Evolutionary conservation across 2,113 vertebrate genomes (phyloP).

Genomic region (Hippocampus mohnikei): DNA sequence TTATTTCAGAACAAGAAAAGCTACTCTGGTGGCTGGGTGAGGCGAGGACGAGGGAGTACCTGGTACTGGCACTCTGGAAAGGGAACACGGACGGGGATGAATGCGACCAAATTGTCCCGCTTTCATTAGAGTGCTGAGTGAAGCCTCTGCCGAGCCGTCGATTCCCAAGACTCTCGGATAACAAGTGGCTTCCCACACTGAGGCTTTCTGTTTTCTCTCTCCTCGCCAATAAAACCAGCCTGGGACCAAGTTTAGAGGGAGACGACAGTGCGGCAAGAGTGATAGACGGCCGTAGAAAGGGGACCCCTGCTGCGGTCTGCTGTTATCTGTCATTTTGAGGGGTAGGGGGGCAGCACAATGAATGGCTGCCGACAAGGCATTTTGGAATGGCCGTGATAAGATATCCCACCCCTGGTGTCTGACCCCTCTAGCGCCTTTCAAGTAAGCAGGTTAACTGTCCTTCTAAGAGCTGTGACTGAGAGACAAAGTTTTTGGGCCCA

Average conservation of each 20-base stretch:
- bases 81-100: slow-evolving; percentile 69
- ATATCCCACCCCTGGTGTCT: slow-evolving; percentile 61
- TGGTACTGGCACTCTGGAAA: slow-evolving; percentile 51
- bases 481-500: slow-evolving; percentile 66
- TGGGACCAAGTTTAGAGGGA: slow-evolving; percentile 28
- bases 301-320: slow-evolving; percentile 68
- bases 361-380: slow-evolving; percentile 77
- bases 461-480: slow-evolving; percentile 68
- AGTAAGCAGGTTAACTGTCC: slow-evolving; percentile 61
- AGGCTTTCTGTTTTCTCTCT: slow-evolving; percentile 79
- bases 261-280: slow-evolving; percentile 47
- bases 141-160: slow-evolving; percentile 72
- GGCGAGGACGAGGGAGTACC: slow-evolving; percentile 48
- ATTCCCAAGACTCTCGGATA: slow-evolving; percentile 85
- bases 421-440: slow-evolving; percentile 51
- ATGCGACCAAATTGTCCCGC: slow-evolving; percentile 76
- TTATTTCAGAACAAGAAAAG: not conserved
- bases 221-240: slow-evolving; percentile 73
- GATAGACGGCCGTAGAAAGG: slow-evolving; percentile 68
- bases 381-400: slow-evolving; percentile 75
- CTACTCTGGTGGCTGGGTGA: slow-evolving; percentile 8
- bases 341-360: slow-evolving; percentile 61
- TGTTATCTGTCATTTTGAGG: slow-evolving; percentile 70
- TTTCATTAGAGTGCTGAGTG: slow-evolving; percentile 82
- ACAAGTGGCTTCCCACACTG: slow-evolving; percentile 80